A percentile compares a stretch with the other conserved stretches of the same genome.
Conservation (phyloP, 2,113 vertebrate genomes). For the Charadrius vociferus region DNA sequence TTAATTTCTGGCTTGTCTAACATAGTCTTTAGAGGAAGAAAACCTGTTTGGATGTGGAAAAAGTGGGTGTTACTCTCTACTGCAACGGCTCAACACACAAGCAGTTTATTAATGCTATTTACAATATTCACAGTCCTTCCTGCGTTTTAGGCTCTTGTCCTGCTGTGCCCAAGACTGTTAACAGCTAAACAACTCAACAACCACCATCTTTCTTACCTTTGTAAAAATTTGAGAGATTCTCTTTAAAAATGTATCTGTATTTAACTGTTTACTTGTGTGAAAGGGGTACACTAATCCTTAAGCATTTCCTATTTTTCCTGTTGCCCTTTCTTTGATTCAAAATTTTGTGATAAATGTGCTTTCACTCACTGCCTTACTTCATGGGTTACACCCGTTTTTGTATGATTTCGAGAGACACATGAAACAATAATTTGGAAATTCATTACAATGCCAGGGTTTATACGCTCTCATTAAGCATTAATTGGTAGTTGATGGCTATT, state of each 20-base stretch:
- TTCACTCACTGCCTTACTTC: constrained; percentile 56
- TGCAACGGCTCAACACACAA: background rate
- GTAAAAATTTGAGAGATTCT: background rate
- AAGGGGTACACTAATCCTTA: background rate
- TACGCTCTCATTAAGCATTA: constrained; percentile 86
- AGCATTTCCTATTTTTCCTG: background rate
- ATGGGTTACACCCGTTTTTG: constrained; percentile 60
- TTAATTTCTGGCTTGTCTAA: background rate
- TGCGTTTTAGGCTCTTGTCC: background rate
- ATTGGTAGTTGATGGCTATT: constrained; percentile 87
- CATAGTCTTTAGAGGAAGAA: background rate
- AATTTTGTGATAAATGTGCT: background rate
- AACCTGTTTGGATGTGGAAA: background rate
- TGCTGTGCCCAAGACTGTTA: background rate
- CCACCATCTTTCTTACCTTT: background rate
- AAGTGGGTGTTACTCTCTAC: background rate
- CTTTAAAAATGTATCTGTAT: background rate
- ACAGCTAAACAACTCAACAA: background rate
- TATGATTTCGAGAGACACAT: constrained; percentile 68
- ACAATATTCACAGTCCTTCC: background rate
- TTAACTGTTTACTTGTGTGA: background rate
- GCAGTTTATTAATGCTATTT: background rate
- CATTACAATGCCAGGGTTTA: constrained; percentile 86
- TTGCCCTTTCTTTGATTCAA: background rate
- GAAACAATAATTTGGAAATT: constrained; percentile 83